Evolutionary conservation across 2,888 invertebrate species (phyloP).

Genomic region (Amorpha juglandis): DNA sequence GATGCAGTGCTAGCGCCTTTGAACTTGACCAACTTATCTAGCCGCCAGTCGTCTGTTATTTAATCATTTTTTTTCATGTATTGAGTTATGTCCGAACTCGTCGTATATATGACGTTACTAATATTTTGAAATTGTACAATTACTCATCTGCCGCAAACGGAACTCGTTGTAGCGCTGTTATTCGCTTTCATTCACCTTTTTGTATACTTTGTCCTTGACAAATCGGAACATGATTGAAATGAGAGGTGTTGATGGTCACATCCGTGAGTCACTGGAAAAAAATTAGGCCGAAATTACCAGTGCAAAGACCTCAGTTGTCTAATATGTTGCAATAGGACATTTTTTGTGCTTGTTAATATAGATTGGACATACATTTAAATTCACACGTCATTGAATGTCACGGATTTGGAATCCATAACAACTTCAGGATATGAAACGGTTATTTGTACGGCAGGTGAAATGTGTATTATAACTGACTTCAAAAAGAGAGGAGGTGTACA

Average conservation of each 20-base stretch:
- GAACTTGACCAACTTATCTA: no score
- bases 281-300: conserved; percentile 9
- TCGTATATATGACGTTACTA: not conserved
- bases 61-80: no score
- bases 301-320: conserved; percentile 11
- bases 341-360: not conserved
- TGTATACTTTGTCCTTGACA: conserved; percentile 37
- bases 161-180: conserved; percentile 45
- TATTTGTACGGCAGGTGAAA: not conserved
- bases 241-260: conserved; percentile 42
- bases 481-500: no score
- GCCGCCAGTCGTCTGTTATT: no score
- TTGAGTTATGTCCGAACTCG: no score
- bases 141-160: conserved; percentile 24
- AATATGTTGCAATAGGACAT: not conserved
- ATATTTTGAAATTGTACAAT: conserved; percentile 9
- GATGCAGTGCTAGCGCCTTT: no score
- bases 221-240: conserved; percentile 47
- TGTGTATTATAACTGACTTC: not conserved
- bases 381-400: conserved; percentile 9
- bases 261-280: conserved; percentile 30
- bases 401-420: conserved; percentile 2
- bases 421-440: not conserved
- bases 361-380: not conserved
- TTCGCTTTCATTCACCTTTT: conserved; percentile 53